Conservation (phyloP, 2,888 invertebrate species). For the Ctena decussata region DNA sequence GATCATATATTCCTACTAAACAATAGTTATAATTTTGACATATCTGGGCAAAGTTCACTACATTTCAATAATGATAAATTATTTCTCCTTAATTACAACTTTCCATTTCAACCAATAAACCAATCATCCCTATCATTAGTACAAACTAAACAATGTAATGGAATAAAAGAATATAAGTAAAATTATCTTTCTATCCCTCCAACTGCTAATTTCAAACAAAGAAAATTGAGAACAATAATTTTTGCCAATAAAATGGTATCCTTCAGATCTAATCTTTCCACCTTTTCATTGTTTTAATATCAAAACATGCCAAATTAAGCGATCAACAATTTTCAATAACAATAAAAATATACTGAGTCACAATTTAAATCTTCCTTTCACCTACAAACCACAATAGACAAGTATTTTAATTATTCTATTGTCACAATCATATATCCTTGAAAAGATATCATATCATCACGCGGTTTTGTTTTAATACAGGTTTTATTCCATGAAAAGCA, state of each 20-base stretch:
- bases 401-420: constrained; percentile 23
- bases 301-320: neutral
- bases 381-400: neutral
- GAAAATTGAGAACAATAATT: constrained; percentile 8
- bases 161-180: constrained; percentile 11
- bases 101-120: neutral
- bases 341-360: constrained; percentile 6
- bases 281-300: constrained; percentile 12
- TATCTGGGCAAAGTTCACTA: constrained; percentile 5
- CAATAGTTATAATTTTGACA: constrained; percentile 5
- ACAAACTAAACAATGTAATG: constrained; percentile 8
- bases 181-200: neutral
- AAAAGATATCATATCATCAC: constrained; percentile 51
- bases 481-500: constrained; percentile 46
- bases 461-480: constrained; percentile 64
- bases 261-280: constrained; percentile 1
- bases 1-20: no score
- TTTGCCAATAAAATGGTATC: neutral
- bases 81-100: neutral
- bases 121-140: constrained; percentile 6
- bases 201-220: constrained; percentile 2
- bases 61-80: constrained; percentile 11
- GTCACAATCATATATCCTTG: constrained; percentile 43
- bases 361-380: constrained; percentile 14
- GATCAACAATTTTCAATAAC: neutral